Evolutionary conservation across 1,140 invertebrate species (phyloP).

Genomic region (Ericerus pela): DNA sequence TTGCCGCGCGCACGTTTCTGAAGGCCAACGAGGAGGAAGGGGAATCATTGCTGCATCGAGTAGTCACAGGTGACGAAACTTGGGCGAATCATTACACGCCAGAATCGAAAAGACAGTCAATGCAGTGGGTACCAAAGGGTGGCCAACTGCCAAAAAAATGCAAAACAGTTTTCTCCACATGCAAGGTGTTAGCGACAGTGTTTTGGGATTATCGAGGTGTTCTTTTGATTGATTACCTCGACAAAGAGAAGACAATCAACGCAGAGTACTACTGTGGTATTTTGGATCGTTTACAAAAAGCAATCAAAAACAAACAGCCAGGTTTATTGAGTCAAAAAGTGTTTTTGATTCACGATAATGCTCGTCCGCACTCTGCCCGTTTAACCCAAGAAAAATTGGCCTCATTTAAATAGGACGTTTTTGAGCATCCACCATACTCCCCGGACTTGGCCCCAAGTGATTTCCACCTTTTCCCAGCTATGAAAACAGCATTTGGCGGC

Average conservation of each 20-base stretch:
- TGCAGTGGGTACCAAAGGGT: conserved; percentile 16
- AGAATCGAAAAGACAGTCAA: conserved; percentile 22
- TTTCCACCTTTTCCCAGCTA: conserved; percentile 24
- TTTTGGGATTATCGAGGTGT: conserved; percentile 13
- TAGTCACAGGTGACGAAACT: conserved; percentile 21
- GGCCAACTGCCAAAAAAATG: conserved; percentile 16
- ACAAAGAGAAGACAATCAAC: conserved; percentile 6
- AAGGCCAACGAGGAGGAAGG: neutral
- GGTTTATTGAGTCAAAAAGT: conserved; percentile 20
- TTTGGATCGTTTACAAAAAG: conserved; percentile 13
- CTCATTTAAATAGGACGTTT: conserved; percentile 25
- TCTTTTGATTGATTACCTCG: conserved; percentile 10
- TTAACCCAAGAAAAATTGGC: conserved; percentile 18
- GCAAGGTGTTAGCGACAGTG: conserved; percentile 11
- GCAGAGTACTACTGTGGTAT: conserved; percentile 16
- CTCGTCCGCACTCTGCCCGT: conserved; percentile 24
- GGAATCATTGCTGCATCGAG: conserved; percentile 15
- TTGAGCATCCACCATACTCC: conserved; percentile 26
- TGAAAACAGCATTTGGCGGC: conserved; percentile 18
- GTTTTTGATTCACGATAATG: conserved; percentile 28
- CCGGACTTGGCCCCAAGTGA: conserved; percentile 26
- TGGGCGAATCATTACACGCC: conserved; percentile 23
- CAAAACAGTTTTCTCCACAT: conserved; percentile 11
- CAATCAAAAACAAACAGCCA: conserved; percentile 22
- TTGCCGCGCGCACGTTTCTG: neutral